Conservation (phyloP, 2,113 vertebrate species). For the Montifringilla adamsi region DNA sequence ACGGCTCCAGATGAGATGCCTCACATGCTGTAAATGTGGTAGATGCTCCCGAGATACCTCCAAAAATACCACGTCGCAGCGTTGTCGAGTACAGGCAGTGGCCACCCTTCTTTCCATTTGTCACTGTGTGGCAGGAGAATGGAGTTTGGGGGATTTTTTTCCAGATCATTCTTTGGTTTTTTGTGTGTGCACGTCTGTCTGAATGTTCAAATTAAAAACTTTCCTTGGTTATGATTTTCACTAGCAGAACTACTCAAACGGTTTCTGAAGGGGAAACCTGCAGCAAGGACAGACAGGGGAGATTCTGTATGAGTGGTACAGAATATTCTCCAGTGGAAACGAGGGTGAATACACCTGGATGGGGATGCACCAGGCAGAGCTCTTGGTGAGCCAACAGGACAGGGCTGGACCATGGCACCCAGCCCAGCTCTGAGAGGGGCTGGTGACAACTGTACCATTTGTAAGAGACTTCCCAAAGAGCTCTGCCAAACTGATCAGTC, state of each 20-base stretch:
- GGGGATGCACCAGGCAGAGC: neutral
- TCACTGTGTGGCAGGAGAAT: neutral
- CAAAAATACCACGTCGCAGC: neutral
- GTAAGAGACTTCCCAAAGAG: neutral
- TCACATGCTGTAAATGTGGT: constrained; percentile 54
- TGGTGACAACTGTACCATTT: accelerated
- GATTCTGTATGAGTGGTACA: accelerated
- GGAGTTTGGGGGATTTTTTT: constrained; percentile 42
- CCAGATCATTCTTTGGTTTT: neutral
- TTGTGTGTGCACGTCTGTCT: neutral
- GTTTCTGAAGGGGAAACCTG: neutral
- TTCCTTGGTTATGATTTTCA: neutral
- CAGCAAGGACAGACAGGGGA: neutral
- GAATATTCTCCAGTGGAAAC: neutral
- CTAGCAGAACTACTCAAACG: neutral
- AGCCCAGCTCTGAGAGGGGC: neutral
- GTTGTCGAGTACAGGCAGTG: constrained; percentile 31
- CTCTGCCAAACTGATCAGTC: neutral
- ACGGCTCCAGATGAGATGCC: constrained; percentile 46
- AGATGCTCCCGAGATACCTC: constrained; percentile 47
- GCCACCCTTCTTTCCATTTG: constrained; percentile 55
- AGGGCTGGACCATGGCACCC: accelerated
- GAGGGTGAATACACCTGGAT: neutral
- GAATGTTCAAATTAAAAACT: constrained; percentile 1
- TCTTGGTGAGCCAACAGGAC: neutral